Base-by-base conservation (phyloP, 2,797 vertebrate species). In the Enteromius anoplus region DNA sequence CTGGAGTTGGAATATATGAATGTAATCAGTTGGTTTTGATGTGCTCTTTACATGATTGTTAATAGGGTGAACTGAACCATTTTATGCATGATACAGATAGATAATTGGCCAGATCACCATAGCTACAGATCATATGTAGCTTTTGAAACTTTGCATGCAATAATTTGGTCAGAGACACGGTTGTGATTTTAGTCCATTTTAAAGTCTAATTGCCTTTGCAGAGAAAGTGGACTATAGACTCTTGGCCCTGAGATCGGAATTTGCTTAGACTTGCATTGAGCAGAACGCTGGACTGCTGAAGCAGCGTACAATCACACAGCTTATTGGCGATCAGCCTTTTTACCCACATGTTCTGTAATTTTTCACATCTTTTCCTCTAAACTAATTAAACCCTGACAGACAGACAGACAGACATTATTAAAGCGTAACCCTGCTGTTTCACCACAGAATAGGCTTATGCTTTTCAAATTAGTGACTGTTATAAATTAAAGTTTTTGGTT, bases 191-290 rank as follows among this genome's bases (percentile, higher is more conserved):
- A 19, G 29, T 64, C n/a, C 4, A 19, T 81, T 47, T 71, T 19
- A 71, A 64, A 51, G 53, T 72, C 51, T 55, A 11, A 70, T 40
- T 42, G 66, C 45, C 51, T 73, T 15, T 75, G 23, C 71, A 21
- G 80, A 51, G 21, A 15, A 53, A 40, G 49, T 47, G 75, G 19
- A 62, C 21, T n/a, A 34, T 26, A 62, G 64, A 40, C 32, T 40
- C 23, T 37, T 37, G 40, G 29, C 51, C 19, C 34, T 75, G 64
- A 83, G 65, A 77, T 60, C 49, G 49, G 75, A 70, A 71, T 62
- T 60, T 77, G 82, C 82, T 83, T 83, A 78, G 81, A 78, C 53
- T 77, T 83, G 82, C 82, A 71, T 15, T 77, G 82, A 58, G 64
- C 34, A 58, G 64, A 77, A 77, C 15, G 23, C 29, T 49, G 66